Evolutionary conservation across 2,888 invertebrate species (phyloP).

Genomic region (Lysandra bellargus): DNA sequence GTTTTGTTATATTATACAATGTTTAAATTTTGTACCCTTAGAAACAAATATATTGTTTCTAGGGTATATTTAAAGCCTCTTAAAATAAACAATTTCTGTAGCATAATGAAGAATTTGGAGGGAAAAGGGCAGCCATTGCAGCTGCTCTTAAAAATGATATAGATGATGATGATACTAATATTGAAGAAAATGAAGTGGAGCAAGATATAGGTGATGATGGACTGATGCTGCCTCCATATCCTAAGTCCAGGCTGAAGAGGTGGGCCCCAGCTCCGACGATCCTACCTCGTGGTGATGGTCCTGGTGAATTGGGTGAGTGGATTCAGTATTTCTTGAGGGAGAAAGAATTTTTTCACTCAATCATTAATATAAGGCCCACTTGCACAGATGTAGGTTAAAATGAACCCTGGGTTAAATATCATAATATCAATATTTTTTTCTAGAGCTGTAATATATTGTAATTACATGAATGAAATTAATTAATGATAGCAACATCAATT

Average conservation of each 20-base stretch:
- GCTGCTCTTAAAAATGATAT: conserved; percentile 60
- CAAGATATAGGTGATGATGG: conserved; percentile 63
- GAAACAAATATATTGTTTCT: no score
- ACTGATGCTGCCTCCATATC: conserved; percentile 58
- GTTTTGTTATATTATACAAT: no score
- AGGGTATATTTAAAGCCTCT: no score
- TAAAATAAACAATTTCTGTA: conserved; percentile 30
- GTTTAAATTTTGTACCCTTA: no score
- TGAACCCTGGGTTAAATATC: no score
- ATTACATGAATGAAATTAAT: no score
- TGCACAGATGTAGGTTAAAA: background rate
- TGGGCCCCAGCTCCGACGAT: conserved; percentile 89
- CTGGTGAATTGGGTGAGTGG: conserved; percentile 92
- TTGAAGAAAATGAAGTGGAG: conserved; percentile 63
- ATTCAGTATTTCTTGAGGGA: background rate
- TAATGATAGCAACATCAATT: no score
- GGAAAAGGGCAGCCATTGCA: conserved; percentile 73
- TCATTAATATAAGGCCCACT: background rate
- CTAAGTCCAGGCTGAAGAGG: conserved; percentile 76
- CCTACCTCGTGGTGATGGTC: conserved; percentile 83
- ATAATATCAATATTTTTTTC: no score
- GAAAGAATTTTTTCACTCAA: no score
- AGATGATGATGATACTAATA: conserved; percentile 61
- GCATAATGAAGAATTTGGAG: conserved; percentile 54
- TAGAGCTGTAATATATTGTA: no score